A percentile compares a stretch with the other conserved stretches of the same genome.
phyloP scores from a whole-genome alignment of 2,113 vertebrate species.

The Polyodon spathula region DNA sequence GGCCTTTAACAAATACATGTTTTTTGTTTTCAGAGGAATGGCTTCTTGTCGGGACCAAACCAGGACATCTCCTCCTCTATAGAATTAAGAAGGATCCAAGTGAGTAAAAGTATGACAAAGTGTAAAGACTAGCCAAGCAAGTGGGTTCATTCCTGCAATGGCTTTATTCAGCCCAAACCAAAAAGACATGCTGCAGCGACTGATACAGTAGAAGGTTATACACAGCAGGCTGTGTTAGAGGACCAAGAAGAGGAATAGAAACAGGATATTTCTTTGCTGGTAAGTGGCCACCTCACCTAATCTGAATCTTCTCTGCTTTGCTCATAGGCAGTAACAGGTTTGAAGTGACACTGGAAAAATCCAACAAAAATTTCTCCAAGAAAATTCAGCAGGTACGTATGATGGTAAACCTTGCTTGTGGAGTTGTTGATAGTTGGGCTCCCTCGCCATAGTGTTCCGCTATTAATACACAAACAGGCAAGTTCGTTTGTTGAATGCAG shows the following conservation, averaged over 20 bases:
- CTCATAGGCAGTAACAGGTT: conserved; percentile 80
- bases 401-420: neutral
- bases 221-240: too few species aligned
- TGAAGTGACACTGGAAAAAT: conserved; percentile 94
- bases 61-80: conserved; percentile 91
- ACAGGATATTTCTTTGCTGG: too few species aligned
- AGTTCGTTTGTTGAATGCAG: too few species aligned
- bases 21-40: conserved; percentile 75
- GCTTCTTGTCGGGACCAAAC: conserved; percentile 95
- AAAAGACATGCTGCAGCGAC: neutral
- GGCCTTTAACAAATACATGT: neutral
- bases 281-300: too few species aligned
- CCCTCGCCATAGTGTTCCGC: too few species aligned
- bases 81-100: conserved; percentile 84
- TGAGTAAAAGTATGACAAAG: conserved; percentile 40
- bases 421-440: too few species aligned
- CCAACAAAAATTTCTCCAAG: conserved; percentile 98
- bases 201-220: neutral
- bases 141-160: too few species aligned
- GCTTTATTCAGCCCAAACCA: too few species aligned
- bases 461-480: too few species aligned
- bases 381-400: conserved; percentile 93
- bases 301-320: conserved; percentile 14
- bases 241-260: too few species aligned
- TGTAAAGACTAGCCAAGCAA: conserved; percentile 77